These are phyloP conservation scores for Argyrosomus japonicus DNA, from an alignment of 2,113 vertebrate species.

Conservation along the genomic window DNA sequence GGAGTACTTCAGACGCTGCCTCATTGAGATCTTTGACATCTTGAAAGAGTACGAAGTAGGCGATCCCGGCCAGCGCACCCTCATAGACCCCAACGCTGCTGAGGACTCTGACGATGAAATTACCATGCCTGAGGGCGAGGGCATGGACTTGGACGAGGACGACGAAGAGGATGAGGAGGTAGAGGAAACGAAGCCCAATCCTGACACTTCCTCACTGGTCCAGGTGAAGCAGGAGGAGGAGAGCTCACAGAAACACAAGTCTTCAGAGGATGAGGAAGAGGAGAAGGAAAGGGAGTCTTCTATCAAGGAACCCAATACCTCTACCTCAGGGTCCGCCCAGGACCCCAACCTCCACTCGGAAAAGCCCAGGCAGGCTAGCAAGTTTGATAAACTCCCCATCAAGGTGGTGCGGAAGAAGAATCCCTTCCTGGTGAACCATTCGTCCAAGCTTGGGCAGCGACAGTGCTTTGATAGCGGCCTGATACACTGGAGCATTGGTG, in stretches of 20 bases:
- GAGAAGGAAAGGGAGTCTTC: conserved; percentile 63
- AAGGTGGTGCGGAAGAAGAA: conserved; percentile 95
- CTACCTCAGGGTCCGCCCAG: conserved; percentile 67
- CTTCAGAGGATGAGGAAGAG: conserved; percentile 69
- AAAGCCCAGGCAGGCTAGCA: conserved; percentile 90
- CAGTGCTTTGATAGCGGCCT: conserved; percentile 97
- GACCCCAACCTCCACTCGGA: conserved; percentile 81
- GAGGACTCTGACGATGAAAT: conserved; percentile 87
- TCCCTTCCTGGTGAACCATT: conserved; percentile 90
- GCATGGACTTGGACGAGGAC: conserved; percentile 81
- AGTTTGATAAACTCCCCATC: conserved; percentile 97
- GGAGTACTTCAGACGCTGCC: conserved; percentile 98
- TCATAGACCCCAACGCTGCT: conserved; percentile 91
- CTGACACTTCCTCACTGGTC: conserved; percentile 35
- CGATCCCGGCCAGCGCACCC: conserved; percentile 94
- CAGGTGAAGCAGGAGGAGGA: conserved; percentile 81
- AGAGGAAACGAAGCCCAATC: conserved; percentile 72
- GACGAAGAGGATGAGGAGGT: conserved; percentile 83
- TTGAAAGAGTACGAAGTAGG: conserved; percentile 98
- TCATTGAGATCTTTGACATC: conserved; percentile 99
- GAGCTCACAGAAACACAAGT: conserved; percentile 59
- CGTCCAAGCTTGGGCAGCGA: conserved; percentile 90
- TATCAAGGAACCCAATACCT: conserved; percentile 63
- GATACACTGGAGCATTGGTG: conserved; percentile 97
- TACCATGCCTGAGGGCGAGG: conserved; percentile 85